A percentile compares a stretch with the other conserved stretches of the same genome.
Conservation (phyloP, 2,113 vertebrate genomes). For the Cettia cetti region DNA sequence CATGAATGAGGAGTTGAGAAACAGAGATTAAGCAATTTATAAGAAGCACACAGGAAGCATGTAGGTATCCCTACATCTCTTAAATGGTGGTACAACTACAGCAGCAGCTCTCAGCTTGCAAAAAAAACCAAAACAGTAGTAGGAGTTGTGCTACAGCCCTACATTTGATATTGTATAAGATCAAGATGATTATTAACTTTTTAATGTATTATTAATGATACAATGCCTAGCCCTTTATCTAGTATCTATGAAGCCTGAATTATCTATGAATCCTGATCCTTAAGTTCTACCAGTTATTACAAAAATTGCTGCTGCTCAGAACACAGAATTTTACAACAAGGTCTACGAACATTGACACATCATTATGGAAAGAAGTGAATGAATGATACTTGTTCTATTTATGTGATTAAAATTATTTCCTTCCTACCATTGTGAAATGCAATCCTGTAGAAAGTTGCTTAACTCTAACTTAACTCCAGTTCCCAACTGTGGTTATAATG, state of each 20-base stretch:
- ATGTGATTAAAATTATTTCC: not conserved
- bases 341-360: not conserved
- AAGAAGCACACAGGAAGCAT: constrained; percentile 22
- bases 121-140: not conserved
- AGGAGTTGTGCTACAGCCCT: not conserved
- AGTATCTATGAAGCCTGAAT: not conserved
- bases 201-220: not conserved
- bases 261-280: not conserved
- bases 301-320: not conserved
- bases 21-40: constrained; percentile 15
- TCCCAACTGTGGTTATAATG: not conserved
- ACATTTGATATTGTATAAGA: not conserved
- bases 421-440: not conserved
- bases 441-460: not conserved
- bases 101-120: not conserved
- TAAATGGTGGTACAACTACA: constrained; percentile 3
- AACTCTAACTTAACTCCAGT: not conserved
- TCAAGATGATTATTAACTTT: not conserved
- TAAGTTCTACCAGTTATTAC: not conserved
- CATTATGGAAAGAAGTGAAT: not conserved
- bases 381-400: not conserved
- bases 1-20: constrained; percentile 8
- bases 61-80: not conserved
- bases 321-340: not conserved
- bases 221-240: not conserved